These are phyloP conservation scores for Umimayanthus kanabou DNA, from an alignment of 92 coral and sea anemone genomes.

Conservation along the genomic window DNA sequence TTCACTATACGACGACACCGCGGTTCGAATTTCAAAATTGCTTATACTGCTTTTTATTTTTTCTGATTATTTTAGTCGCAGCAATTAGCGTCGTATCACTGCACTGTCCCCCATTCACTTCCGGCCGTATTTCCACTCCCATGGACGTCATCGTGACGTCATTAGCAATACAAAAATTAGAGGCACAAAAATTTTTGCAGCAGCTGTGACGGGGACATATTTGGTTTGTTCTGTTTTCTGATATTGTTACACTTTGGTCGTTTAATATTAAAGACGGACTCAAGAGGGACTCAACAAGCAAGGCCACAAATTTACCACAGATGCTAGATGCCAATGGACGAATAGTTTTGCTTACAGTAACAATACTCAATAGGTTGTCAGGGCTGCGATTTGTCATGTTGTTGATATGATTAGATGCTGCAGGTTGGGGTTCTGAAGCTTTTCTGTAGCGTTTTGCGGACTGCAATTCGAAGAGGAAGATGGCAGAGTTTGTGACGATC, in stretches of 20 bases:
- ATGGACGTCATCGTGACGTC: constrained; percentile 21
- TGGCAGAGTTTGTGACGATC: constrained; percentile 88
- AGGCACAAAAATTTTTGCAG: background rate
- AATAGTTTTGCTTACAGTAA: background rate
- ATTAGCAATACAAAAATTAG: background rate
- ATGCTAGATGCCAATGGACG: constrained; percentile 4
- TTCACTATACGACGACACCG: too few species aligned
- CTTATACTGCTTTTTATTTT: too few species aligned
- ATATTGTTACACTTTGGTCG: background rate
- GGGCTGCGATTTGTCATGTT: background rate
- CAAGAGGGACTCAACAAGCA: background rate
- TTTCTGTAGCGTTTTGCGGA: background rate
- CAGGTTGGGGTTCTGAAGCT: background rate
- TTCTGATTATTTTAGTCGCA: too few species aligned
- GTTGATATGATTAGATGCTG: background rate
- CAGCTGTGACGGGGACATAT: background rate
- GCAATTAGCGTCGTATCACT: too few species aligned
- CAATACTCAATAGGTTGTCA: constrained; percentile 24
- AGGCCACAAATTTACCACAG: background rate
- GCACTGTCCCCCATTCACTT: background rate
- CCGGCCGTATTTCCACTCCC: background rate
- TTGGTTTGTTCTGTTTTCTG: background rate
- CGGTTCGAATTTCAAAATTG: too few species aligned
- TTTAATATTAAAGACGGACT: background rate
- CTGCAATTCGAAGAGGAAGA: constrained; percentile 5